Conservation (phyloP, 2,113 vertebrate species). For the Dissostichus mawsoni region DNA sequence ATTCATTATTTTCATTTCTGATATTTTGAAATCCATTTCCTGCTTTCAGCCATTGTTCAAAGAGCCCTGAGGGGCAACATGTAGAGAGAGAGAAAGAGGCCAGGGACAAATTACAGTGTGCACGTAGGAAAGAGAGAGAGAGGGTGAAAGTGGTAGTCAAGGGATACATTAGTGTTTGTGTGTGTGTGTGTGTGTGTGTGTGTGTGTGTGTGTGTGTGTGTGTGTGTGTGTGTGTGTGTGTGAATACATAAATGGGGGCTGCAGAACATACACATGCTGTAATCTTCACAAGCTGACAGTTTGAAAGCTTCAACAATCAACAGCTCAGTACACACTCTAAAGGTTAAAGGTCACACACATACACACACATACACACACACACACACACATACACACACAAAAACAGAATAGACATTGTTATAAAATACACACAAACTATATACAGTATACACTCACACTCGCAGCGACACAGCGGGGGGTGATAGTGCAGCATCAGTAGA, state of each 20-base stretch:
- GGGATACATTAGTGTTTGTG: neutral
- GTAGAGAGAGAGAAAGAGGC: neutral
- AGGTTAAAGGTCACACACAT: slow-evolving; percentile 32
- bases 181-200: neutral
- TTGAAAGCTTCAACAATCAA: slow-evolving; percentile 39
- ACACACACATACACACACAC: slow-evolving; percentile 18
- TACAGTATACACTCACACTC: neutral
- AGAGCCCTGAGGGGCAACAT: neutral
- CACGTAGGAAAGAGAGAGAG: neutral
- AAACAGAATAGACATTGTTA: slow-evolving; percentile 2
- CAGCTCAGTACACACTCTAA: neutral
- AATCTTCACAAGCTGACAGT: slow-evolving; percentile 37
- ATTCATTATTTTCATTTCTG: slow-evolving; percentile 28
- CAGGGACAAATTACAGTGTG: neutral
- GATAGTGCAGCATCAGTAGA: slow-evolving; percentile 10
- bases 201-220: slow-evolving; percentile 19
- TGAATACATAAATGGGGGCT: slow-evolving; percentile 9
- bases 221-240: slow-evolving; percentile 13
- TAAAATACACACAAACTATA: neutral
- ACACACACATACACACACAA: neutral
- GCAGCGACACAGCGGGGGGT: slow-evolving; percentile 20
- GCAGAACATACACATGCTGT: slow-evolving; percentile 18
- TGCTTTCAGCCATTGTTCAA: slow-evolving; percentile 7
- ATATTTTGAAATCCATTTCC: slow-evolving; percentile 20
- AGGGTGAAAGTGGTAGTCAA: neutral